Conservation (phyloP, 1,140 invertebrate genomes). For the Micrasema minimum region DNA sequence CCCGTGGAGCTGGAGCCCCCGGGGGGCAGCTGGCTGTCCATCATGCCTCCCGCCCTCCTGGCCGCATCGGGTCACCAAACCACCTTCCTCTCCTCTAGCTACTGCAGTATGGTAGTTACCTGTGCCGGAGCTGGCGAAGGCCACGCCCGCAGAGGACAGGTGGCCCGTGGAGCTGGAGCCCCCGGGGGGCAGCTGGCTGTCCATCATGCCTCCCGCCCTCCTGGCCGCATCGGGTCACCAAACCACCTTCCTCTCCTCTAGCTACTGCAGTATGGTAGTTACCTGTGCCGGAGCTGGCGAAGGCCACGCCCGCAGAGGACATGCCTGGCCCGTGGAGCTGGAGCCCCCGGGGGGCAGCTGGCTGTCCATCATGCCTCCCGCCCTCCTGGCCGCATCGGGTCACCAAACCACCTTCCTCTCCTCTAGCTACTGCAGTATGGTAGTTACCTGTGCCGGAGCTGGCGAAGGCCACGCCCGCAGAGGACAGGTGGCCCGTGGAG, state of each 20-base stretch:
- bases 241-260: conserved; percentile 44
- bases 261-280: no score
- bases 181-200: conserved; percentile 64
- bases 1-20: conserved; percentile 66
- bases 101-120: conserved; percentile 44
- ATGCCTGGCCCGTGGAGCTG: conserved; percentile 66
- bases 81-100: no score
- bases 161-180: conserved; percentile 66
- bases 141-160: conserved; percentile 63
- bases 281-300: conserved; percentile 42
- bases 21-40: conserved; percentile 65
- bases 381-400: background rate
- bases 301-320: conserved; percentile 62
- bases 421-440: no score
- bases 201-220: conserved; percentile 56
- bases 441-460: conserved; percentile 43
- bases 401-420: conserved; percentile 35
- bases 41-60: conserved; percentile 41
- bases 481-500: conserved; percentile 66
- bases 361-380: conserved; percentile 58
- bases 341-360: conserved; percentile 65
- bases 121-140: conserved; percentile 38
- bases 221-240: conserved; percentile 15
- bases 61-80: conserved; percentile 19
- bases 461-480: conserved; percentile 58